phyloP scores from a whole-genome alignment of 2,888 invertebrate genomes.

The Anthrax anthrax region DNA sequence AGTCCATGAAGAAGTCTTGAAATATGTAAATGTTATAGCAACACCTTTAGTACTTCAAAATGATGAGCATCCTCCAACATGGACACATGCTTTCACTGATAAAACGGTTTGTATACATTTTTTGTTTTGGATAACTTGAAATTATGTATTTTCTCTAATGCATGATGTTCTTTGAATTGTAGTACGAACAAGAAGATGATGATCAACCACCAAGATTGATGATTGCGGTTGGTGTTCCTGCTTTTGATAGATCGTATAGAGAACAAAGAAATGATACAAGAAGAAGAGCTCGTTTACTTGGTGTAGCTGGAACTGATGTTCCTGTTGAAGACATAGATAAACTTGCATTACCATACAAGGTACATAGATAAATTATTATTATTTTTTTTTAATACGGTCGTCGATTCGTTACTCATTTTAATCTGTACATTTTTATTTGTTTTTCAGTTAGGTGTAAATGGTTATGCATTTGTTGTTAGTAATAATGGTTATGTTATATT shows the following conservation, averaged over 20 bases:
- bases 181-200: slow-evolving; percentile 22
- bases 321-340: slow-evolving; percentile 83
- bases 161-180: slow-evolving; percentile 1
- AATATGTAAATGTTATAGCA: slow-evolving; percentile 91
- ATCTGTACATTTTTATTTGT: slow-evolving; percentile 1
- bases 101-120: slow-evolving; percentile 44
- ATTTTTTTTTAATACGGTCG: not conserved
- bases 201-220: slow-evolving; percentile 44
- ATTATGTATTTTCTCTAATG: not conserved
- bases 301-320: slow-evolving; percentile 76
- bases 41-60: slow-evolving; percentile 65
- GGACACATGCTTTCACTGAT: slow-evolving; percentile 92
- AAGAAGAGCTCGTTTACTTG: slow-evolving; percentile 57
- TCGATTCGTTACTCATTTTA: not conserved
- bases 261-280: slow-evolving; percentile 27
- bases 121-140: no score
- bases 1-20: slow-evolving; percentile 88
- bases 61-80: slow-evolving; percentile 65
- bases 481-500: slow-evolving; percentile 92
- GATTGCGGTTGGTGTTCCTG: slow-evolving; percentile 86
- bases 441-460: slow-evolving; percentile 78
- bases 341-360: slow-evolving; percentile 79
- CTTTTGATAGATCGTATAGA: slow-evolving; percentile 63
- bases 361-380: slow-evolving; percentile 23
- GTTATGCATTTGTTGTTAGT: slow-evolving; percentile 90